Evolutionary conservation across 2,888 invertebrate species (phyloP), one percentile per base, ranked within the genome.

Genomic region (Acrocyrtus sp.): DNA sequence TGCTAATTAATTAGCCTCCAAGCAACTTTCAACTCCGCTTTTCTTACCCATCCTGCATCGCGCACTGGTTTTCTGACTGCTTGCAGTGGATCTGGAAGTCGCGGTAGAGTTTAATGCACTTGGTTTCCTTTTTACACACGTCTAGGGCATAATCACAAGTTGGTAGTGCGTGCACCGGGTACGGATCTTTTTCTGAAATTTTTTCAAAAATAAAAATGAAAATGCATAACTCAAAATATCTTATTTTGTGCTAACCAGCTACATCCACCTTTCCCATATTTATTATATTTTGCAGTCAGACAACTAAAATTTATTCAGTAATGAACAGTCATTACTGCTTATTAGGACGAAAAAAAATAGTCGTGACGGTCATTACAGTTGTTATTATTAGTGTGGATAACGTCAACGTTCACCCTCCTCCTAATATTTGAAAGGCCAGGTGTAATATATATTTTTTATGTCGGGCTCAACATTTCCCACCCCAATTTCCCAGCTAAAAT

Each of bases 31-130:
- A n/a, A n/a, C n/a, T n/a, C n/a, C n/a, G n/a, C n/a, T n/a, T n/a
- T n/a, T n/a, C 88, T 88, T 85, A 94, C 94, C 93, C 91, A 87
- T 92, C 92, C 82, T 93, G 93, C 93, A 94, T 94, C 82, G 90
- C 90, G 85, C 95, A 95, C 85, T 66, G 54, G 84, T 92, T 92
- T 82, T 94, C 93, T 78, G 92, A 88, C 78, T 91, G 91, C 85
- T 93, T 93, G 87, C 95, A 95, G 84, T 92, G 91, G 80, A 89
- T 88, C 87, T 93, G 93, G 88, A 94, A 95, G 82, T 93, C 91
- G 82, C 93, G 92, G 85, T 91, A 93, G 74, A 94, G 88, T 82
- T 91, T 90, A 80, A 90, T 89, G 85, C 95, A 95, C 83, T 92
- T 89, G 76, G 90, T 89, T 82, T 92, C 92, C 84, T 90, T 91